Percentiles rank a stretch among this genome's conserved stretches.
phyloP scores from a whole-genome alignment of 2,888 invertebrate genomes.

The Himalopsyche tibetana region DNA sequence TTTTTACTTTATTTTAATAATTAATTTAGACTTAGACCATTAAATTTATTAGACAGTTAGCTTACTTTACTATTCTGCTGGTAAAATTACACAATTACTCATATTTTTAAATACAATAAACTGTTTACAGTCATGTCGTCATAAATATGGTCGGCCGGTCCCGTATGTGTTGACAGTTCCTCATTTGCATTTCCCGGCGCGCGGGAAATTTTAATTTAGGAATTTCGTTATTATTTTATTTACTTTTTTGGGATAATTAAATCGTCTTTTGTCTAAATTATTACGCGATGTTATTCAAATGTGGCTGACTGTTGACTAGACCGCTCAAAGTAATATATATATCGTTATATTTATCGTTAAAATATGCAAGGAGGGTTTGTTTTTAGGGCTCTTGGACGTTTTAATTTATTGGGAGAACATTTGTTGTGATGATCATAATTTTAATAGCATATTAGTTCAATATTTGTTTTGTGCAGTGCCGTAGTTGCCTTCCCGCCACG shows the following conservation, averaged over 20 bases:
- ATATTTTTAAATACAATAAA: too few species aligned
- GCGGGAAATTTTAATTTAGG: conserved; percentile 57
- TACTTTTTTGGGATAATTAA: conserved; percentile 54
- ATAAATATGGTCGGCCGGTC: too few species aligned
- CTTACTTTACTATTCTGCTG: too few species aligned
- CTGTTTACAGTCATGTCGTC: too few species aligned
- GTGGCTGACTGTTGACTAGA: neutral
- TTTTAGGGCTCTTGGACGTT: conserved; percentile 14
- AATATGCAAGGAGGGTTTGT: neutral
- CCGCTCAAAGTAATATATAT: neutral
- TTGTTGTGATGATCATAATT: conserved; percentile 14
- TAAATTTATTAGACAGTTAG: too few species aligned
- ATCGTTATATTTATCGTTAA: conserved; percentile 26
- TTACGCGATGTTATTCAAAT: neutral
- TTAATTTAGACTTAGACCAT: too few species aligned
- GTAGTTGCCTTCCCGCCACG: neutral
- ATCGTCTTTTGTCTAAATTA: conserved; percentile 52
- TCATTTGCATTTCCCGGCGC: conserved; percentile 57
- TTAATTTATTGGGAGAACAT: neutral
- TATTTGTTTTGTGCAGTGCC: neutral
- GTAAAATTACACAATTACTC: too few species aligned
- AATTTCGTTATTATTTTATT: conserved; percentile 37
- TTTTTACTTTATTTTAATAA: too few species aligned
- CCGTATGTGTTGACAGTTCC: conserved; percentile 47
- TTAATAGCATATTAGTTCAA: neutral